Percentiles rank a stretch among this genome's conserved stretches.
These are phyloP conservation scores for Notodonta dromedarius DNA, from an alignment of 2,888 invertebrate genomes.

Conservation along the genomic window DNA sequence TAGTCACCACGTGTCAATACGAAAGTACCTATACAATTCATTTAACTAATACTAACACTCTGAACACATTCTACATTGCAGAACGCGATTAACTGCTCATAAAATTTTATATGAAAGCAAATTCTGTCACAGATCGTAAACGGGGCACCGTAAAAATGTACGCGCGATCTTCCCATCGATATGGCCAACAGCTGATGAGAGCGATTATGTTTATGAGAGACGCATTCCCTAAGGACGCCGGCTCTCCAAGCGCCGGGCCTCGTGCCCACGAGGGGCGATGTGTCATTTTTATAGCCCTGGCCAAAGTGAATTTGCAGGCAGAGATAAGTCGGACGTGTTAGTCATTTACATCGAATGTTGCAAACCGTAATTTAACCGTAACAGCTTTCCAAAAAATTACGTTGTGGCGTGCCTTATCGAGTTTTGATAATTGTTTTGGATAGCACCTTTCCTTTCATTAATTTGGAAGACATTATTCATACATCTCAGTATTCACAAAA, in stretches of 20 bases:
- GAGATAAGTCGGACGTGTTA: constrained; percentile 76
- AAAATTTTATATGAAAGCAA: constrained; percentile 66
- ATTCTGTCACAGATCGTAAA: constrained; percentile 69
- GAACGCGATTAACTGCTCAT: constrained; percentile 52
- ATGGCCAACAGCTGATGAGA: constrained; percentile 69
- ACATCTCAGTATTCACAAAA: not conserved
- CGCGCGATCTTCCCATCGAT: constrained; percentile 59
- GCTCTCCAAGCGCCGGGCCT: constrained; percentile 66
- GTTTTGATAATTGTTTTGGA: constrained; percentile 40
- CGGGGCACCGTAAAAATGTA: constrained; percentile 61
- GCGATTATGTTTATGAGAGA: constrained; percentile 75
- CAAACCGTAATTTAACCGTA: constrained; percentile 39
- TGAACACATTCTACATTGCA: constrained; percentile 45
- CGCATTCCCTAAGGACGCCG: constrained; percentile 57
- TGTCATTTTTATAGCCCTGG: constrained; percentile 78
- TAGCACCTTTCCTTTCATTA: constrained; percentile 32
- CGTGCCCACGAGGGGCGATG: constrained; percentile 66
- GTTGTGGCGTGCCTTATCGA: constrained; percentile 32
- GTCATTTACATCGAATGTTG: constrained; percentile 68
- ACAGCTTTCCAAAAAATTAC: constrained; percentile 35
- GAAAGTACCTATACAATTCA: constrained; percentile 23
- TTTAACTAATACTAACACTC: constrained; percentile 33
- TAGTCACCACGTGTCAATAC: not conserved
- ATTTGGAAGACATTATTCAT: not conserved
- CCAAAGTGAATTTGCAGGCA: constrained; percentile 79